Evolutionary conservation across 2,797 vertebrate genomes (phyloP), one percentile per base, ranked within the genome.

Genomic region (Sitta carolinensis): DNA sequence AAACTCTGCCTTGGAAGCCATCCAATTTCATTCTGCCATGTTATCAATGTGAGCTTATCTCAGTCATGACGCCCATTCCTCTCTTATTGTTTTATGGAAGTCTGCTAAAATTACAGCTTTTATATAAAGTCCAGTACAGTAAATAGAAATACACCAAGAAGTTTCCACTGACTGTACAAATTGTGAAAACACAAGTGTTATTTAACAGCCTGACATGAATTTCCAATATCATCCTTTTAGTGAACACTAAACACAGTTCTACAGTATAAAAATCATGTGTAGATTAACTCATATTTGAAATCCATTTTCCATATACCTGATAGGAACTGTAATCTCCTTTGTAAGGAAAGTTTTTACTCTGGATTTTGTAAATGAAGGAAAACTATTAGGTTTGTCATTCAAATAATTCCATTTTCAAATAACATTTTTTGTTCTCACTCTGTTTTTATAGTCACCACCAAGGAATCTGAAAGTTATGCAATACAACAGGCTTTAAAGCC

Each of bases 391-490:
- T 62, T 81, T 90, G 80, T 74, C 82, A 77, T 57, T 59, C 52
- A 88, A 82, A 45, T 59, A 55, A 79, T 62, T 90, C 68, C 51
- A 75, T 86, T 95, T 84, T 78, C 54, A 85, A 89, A 32, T 52
- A 86, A 70, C 30, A 19, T 67, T 96, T 91, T 94, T 88, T 75
- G 54, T 87, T 90, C 76, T 84, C 68, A 59, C 61, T 92, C 89
- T 92, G 87, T 93, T 94, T 94, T 90, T 57, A 91, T 47, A 85
- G 70, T 94, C 90, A 95, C 36, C 84, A 94, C 70, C 79, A 80
- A 95, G 91, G 90, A 95, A 96, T 96, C 84, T 90, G 50, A 81
- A 92, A 91, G 85, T 96, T 92, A 96, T 84, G 77, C 90, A 92
- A 75, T 64, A 76, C 20, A 83, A 86, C 57, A 81, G 81, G 45